phyloP scores from a whole-genome alignment of 2,797 vertebrate genomes.

The Eleutherodactylus coqui region DNA sequence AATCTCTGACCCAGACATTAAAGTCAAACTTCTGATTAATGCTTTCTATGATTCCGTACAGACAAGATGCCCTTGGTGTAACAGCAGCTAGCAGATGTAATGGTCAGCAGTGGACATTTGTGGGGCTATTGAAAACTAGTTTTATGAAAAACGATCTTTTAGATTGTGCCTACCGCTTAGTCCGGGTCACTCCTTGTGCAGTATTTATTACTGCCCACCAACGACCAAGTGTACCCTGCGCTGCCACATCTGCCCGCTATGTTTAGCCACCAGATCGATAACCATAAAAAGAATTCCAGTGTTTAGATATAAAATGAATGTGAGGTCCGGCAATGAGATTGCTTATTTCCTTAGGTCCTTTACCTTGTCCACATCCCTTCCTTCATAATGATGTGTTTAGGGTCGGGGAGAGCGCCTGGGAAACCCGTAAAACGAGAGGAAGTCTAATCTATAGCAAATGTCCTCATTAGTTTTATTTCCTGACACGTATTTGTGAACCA shows the following conservation, averaged over 20 bases:
- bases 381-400: slow-evolving; percentile 6
- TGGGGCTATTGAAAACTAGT: no score
- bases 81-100: background rate
- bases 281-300: background rate
- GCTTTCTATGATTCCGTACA: background rate
- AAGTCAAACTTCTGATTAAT: background rate
- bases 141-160: no score
- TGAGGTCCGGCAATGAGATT: slow-evolving; percentile 15
- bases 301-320: background rate
- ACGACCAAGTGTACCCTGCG: background rate
- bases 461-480: slow-evolving; percentile 55
- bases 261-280: background rate
- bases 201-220: no score
- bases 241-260: background rate
- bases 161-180: no score
- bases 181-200: no score
- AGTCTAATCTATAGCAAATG: slow-evolving; percentile 11
- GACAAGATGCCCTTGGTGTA: background rate
- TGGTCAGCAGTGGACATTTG: no score
- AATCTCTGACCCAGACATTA: background rate
- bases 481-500: slow-evolving; percentile 59
- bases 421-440: slow-evolving; percentile 51
- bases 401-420: slow-evolving; percentile 20
- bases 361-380: slow-evolving; percentile 39
- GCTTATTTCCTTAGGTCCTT: background rate